Evolutionary conservation across 2,888 invertebrate species (phyloP).

Genomic region (Schrankia costaestrigalis): DNA sequence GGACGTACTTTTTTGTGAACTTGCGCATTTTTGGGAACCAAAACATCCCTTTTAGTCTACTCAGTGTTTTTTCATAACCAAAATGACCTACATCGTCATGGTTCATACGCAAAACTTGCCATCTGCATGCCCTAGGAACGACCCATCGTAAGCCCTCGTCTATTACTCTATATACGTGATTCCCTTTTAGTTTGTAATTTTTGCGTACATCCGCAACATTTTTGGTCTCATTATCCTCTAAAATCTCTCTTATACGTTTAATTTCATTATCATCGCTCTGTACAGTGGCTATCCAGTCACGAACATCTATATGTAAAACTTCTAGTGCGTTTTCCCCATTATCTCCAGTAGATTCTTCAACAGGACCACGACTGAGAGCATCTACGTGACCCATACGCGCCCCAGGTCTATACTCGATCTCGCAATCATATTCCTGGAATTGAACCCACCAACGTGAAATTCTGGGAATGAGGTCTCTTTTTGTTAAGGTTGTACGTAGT

Average conservation of each 20-base stretch:
- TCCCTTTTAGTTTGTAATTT: conserved; percentile 5
- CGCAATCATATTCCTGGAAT: conserved; percentile 35
- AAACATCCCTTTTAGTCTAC: background rate
- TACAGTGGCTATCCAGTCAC: conserved; percentile 19
- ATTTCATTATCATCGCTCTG: conserved; percentile 22
- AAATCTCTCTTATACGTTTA: conserved; percentile 7
- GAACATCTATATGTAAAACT: background rate
- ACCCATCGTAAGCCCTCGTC: conserved; percentile 1
- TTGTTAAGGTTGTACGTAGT: conserved; percentile 1
- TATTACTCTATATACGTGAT: conserved; percentile 2
- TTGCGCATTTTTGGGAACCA: conserved; percentile 10
- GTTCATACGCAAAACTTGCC: conserved; percentile 38
- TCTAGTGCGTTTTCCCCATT: conserved; percentile 7
- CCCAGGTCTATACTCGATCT: conserved; percentile 32
- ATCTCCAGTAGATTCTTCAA: background rate
- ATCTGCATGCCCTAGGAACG: conserved; percentile 18
- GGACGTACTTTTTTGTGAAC: conserved; percentile 6
- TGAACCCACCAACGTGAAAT: conserved; percentile 39
- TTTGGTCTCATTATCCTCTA: background rate
- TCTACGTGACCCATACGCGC: conserved; percentile 31
- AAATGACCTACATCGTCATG: conserved; percentile 42
- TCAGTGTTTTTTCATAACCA: conserved; percentile 6
- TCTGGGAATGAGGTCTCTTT: conserved; percentile 14
- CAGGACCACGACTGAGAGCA: conserved; percentile 23
- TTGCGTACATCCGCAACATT: conserved; percentile 3